These are phyloP conservation scores for Pseudoips prasinana DNA, from an alignment of 2,888 invertebrate genomes.

Conservation along the genomic window DNA sequence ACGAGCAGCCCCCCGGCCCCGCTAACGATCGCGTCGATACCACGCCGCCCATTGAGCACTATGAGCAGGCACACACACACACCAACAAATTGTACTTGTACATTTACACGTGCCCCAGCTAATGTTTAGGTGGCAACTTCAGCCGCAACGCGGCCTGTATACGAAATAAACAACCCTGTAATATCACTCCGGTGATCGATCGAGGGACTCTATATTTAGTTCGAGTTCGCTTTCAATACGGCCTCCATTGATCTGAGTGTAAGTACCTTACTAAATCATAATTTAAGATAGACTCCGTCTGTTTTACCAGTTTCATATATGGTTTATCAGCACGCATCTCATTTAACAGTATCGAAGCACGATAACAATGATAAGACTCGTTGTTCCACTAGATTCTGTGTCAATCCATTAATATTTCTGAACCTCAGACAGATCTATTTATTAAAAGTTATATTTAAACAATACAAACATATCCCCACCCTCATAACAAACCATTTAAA, in stretches of 20 bases:
- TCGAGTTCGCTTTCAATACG: conserved; percentile 9
- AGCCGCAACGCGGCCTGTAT: conserved; percentile 14
- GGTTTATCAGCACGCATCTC: conserved; percentile 49
- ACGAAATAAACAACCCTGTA: conserved; percentile 33
- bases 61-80: conserved; percentile 36
- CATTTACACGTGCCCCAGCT: conserved; percentile 34
- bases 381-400: conserved; percentile 40
- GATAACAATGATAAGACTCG: conserved; percentile 54
- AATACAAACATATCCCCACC: no score
- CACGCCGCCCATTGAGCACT: conserved; percentile 57
- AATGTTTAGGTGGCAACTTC: conserved; percentile 26
- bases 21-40: conserved; percentile 46
- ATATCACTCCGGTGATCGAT: conserved; percentile 32
- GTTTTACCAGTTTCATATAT: no score
- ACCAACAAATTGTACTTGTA: conserved; percentile 18
- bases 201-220: conserved; percentile 29
- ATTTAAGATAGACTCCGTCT: no score
- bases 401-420: conserved; percentile 31
- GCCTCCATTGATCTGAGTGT: conserved; percentile 18
- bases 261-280: no score
- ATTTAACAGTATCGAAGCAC: conserved; percentile 46
- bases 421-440: no score
- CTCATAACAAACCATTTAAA: no score
- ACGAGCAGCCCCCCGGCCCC: conserved; percentile 24
- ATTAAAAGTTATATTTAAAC: no score